phyloP scores from a whole-genome alignment of 2,888 invertebrate genomes.

The Portevinia maculata region DNA sequence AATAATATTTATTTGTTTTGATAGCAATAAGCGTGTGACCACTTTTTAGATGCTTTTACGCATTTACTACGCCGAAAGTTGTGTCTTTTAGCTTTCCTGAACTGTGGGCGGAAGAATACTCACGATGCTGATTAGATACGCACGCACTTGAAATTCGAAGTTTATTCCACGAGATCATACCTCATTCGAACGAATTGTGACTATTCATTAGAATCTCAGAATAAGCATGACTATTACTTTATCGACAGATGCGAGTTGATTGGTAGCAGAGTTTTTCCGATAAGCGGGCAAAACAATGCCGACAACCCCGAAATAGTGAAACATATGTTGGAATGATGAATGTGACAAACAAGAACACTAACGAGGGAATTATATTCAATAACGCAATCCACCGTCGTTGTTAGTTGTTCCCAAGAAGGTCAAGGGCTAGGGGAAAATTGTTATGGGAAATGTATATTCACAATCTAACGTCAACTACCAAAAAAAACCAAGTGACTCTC shows the following conservation, averaged over 20 bases:
- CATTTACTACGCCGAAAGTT: not conserved
- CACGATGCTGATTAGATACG: no score
- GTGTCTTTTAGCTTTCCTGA: no score
- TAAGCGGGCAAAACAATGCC: not conserved
- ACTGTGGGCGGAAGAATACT: no score
- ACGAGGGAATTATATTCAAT: slow-evolving; percentile 7
- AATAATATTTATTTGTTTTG: slow-evolving; percentile 3
- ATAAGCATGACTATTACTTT: not conserved
- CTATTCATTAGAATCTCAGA: no score
- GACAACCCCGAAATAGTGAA: not conserved
- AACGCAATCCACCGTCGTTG: not conserved
- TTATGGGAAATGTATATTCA: not conserved
- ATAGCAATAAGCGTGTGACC: not conserved
- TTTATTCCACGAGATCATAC: no score
- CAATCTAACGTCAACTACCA: no score
- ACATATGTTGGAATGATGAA: not conserved
- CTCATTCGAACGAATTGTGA: not conserved
- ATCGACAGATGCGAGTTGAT: not conserved
- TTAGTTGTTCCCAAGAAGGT: not conserved
- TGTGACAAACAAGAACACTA: no score
- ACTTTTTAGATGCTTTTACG: no score
- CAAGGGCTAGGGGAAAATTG: slow-evolving; percentile 20
- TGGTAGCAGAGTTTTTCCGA: no score
- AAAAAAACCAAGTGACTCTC: slow-evolving; percentile 5
- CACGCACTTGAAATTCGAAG: no score